These are phyloP conservation scores for Chaetura pelagica DNA, from an alignment of 2,113 vertebrate species.

Conservation along the genomic window DNA sequence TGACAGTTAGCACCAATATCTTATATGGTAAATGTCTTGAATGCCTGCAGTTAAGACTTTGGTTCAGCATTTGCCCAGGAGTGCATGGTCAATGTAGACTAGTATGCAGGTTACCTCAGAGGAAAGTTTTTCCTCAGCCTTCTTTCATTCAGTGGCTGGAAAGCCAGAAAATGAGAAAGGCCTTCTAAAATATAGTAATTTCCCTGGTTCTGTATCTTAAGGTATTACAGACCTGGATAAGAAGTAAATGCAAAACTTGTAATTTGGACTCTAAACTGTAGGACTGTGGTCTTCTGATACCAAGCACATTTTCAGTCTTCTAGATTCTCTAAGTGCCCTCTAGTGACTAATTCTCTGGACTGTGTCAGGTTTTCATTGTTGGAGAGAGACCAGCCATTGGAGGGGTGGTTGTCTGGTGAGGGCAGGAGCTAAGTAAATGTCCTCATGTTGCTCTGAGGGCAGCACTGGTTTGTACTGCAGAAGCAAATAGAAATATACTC, in stretches of 20 bases:
- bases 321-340: slow-evolving; percentile 27
- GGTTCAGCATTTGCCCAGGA: background rate
- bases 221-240: background rate
- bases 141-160: background rate
- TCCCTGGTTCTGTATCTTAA: background rate
- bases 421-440: background rate
- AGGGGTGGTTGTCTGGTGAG: background rate
- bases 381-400: background rate
- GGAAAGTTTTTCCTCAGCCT: background rate
- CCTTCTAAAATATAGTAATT: background rate
- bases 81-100: background rate
- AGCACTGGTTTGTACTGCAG: background rate
- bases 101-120: background rate
- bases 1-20: background rate
- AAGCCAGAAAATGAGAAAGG: background rate
- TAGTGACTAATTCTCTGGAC: background rate
- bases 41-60: background rate
- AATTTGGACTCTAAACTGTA: background rate
- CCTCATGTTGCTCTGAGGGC: background rate
- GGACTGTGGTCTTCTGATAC: background rate
- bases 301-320: background rate
- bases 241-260: background rate
- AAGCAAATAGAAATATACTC: background rate
- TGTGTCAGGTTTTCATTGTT: background rate
- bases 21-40: background rate